Base-by-base conservation (phyloP, 2,113 vertebrate species). In the Gallinago undulata region DNA sequence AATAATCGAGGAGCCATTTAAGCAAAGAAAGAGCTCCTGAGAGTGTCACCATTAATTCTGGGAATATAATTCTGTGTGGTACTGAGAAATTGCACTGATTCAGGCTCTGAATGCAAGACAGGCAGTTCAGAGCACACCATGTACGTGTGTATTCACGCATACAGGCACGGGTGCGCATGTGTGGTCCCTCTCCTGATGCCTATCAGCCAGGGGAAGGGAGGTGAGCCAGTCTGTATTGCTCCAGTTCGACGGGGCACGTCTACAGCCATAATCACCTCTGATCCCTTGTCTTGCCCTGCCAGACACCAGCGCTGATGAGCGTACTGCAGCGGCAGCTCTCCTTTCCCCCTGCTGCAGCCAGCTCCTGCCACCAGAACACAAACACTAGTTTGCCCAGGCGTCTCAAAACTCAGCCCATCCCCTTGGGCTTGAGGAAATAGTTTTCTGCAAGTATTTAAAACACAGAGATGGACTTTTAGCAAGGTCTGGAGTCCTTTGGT, bases 21-120 rank as follows among this genome's bases (percentile, higher is more conserved):
- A 90, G 79, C 48, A 68, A 77, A 90, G 62, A 81, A 64, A 56
- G 60, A 81, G 79, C 59, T 69, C 13, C 37, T 75, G 91, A 87
- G 68, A 90, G 73, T 59, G 67, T 15, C 73, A 45, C 33, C 89
- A 88, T 91, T 95, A 93, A 95, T 97, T 97, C 92, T 27, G 81
- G 88, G 93, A 88, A 96, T 66, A 89, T 64, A 73, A 93, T 96
- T 90, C 87, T 27, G 82, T 86, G 53, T 72, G 51, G 37, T 66
- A 72, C 33, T 0, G 3, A 85, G 96, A 95, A 95, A 88, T 50
- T 5, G 17, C 55, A n/a, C 87, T 55, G 63, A 69, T 93, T 87
- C 89, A 72, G 81, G 43, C 81, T 88, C 94, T 93, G 56, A 66
- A 56, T 19, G 64, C 53, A 33, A 33, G 14, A 31, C 37, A 30